Evolutionary conservation across 2,888 invertebrate species (phyloP).

Genomic region (Caenorhabditis drosophilae): DNA sequence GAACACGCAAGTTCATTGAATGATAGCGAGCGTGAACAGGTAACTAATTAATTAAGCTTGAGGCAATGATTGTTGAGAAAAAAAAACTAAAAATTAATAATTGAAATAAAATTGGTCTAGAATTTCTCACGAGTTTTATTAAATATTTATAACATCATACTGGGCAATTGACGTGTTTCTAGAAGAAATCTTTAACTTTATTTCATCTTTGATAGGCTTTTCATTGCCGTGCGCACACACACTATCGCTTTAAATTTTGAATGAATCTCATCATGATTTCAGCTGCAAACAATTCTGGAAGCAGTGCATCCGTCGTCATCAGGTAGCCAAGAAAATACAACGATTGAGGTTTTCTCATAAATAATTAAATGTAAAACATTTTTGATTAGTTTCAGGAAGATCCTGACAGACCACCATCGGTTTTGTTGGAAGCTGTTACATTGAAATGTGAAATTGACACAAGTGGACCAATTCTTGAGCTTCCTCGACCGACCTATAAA

Average conservation of each 20-base stretch:
- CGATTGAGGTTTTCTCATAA: constrained; percentile 30
- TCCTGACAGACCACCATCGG: constrained; percentile 60
- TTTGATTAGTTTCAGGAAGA: constrained; percentile 31
- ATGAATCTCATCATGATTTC: no score
- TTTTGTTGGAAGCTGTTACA: constrained; percentile 67
- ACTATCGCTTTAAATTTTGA: no score
- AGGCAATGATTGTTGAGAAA: not conserved
- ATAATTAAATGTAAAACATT: not conserved
- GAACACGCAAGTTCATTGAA: constrained; percentile 67
- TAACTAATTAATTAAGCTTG: constrained; percentile 11
- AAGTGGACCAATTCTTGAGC: constrained; percentile 53
- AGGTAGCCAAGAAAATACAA: constrained; percentile 62
- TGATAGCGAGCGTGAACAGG: constrained; percentile 67
- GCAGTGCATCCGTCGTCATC: constrained; percentile 61
- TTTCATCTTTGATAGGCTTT: no score
- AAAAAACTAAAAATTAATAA: no score
- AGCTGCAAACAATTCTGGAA: constrained; percentile 67
- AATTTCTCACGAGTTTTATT: constrained; percentile 23
- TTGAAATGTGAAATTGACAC: constrained; percentile 50
- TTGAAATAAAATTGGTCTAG: no score
- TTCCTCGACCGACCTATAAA: constrained; percentile 51
- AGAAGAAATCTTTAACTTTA: no score
- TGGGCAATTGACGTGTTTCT: no score
- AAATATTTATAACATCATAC: no score
- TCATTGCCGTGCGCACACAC: no score